phyloP scores from a whole-genome alignment of 2,113 vertebrate genomes.

The Cygnus atratus region DNA sequence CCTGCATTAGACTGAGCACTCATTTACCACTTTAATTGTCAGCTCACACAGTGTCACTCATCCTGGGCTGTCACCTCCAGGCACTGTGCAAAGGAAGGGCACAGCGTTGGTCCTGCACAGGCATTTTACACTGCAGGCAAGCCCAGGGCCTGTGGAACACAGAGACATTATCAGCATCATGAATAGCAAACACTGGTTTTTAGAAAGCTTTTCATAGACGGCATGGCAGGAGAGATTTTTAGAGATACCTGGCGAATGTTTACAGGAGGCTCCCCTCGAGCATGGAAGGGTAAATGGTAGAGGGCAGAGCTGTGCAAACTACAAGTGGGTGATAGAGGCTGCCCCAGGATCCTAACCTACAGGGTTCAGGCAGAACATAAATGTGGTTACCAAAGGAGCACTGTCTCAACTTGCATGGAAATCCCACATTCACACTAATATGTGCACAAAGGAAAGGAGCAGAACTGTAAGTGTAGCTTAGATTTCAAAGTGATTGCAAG shows the following conservation, averaged over 20 bases:
- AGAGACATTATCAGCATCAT: neutral
- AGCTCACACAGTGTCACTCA: neutral
- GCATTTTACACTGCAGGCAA: neutral
- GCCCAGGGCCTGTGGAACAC: neutral
- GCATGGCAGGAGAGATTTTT: neutral
- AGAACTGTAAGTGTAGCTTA: neutral
- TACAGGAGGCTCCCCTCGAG: accelerated
- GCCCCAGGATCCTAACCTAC: neutral
- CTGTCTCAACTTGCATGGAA: neutral
- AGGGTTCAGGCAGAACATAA: neutral
- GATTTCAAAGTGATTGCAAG: conserved; percentile 24
- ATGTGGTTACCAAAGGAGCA: neutral
- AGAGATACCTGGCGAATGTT: neutral
- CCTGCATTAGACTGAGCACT: neutral
- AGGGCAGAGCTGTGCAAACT: neutral
- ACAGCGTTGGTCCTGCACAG: neutral
- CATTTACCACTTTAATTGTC: neutral
- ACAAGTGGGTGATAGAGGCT: neutral
- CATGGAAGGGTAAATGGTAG: neutral
- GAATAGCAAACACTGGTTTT: neutral
- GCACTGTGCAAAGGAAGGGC: neutral
- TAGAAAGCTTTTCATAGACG: neutral
- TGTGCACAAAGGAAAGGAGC: neutral
- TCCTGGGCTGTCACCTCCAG: neutral
- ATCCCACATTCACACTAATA: neutral